Evolutionary conservation across 2,797 vertebrate genomes (phyloP), one percentile per base, ranked within the genome.

Genomic region (Sebastes miniatus): DNA sequence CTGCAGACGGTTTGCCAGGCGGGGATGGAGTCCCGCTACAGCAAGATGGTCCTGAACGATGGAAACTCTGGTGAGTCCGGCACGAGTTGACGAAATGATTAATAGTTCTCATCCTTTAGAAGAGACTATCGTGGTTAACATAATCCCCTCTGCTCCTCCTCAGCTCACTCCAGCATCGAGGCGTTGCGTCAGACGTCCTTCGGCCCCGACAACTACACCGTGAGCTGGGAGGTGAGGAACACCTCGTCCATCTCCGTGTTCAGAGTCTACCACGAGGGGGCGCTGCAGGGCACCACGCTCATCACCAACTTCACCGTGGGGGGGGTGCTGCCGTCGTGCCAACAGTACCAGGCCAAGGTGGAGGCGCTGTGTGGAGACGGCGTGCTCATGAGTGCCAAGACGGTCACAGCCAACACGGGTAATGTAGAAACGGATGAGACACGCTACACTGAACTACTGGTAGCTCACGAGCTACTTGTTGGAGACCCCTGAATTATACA

Each of bases 341-440:
- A 56, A 0, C 69, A 13, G 27, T 87, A 95, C 79, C 80, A n/a
- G 2, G 85, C 89, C 63, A 86, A 39, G 50, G 93, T 96, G 84
- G 93, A 93, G 72, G 95, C 93, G 0, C 52, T 95, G 56, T 95
- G 95, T 75, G 95, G 95, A 1, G 89, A 94, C 2, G 10, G 62
- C 0, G 74, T 91, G 4, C 27, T 95, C 57, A 94, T 95, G 93
- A 88, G 79, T 7, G 1, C 67, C 11, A 72, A 16, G 77, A 89
- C 67, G 0, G 3, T 93, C 29, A 39, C 56, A 2, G 83, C 81
- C 1, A 86, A 91, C 66, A 95, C 95, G 43, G 94, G 95, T 96
- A 68, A 83, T 3, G 24, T 14, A 8, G 59, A 11, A 43, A 12
- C 1, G 8, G 6, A 63, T 8, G 24, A 66, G 31, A 39, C 2